phyloP scores from a whole-genome alignment of 2,113 vertebrate genomes.

The Sakesphorus luctuosus region DNA sequence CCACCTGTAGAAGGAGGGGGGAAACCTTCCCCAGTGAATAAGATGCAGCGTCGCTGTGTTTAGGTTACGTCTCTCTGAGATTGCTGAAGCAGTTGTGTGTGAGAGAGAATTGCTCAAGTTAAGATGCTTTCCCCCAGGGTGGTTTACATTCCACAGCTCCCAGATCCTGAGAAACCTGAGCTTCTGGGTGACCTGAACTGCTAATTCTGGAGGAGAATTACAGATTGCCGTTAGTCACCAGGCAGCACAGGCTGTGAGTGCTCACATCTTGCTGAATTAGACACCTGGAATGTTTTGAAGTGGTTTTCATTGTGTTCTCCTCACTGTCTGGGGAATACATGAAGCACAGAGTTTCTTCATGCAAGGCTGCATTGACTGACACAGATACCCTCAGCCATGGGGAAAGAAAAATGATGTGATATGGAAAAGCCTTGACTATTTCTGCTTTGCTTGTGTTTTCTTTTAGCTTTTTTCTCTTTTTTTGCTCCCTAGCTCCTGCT shows the following conservation, averaged over 20 bases:
- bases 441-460: background rate
- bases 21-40: background rate
- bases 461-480: background rate
- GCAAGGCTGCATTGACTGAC: background rate
- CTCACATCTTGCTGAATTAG: background rate
- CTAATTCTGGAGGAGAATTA: background rate
- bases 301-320: background rate
- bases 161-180: background rate
- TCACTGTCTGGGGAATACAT: background rate
- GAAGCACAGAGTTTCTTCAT: background rate
- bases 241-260: background rate
- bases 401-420: background rate
- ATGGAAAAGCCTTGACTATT: background rate
- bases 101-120: background rate
- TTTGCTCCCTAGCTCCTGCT: background rate
- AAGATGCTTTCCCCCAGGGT: background rate
- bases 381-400: background rate
- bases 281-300: background rate
- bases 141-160: background rate
- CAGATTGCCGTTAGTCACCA: background rate
- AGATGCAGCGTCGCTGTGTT: background rate
- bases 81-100: background rate
- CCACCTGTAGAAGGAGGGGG: background rate
- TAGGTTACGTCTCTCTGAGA: background rate
- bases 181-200: fast-evolving